Evolutionary conservation across 2,113 vertebrate genomes (phyloP).

Genomic region (Oxygymnocypris stewartii): DNA sequence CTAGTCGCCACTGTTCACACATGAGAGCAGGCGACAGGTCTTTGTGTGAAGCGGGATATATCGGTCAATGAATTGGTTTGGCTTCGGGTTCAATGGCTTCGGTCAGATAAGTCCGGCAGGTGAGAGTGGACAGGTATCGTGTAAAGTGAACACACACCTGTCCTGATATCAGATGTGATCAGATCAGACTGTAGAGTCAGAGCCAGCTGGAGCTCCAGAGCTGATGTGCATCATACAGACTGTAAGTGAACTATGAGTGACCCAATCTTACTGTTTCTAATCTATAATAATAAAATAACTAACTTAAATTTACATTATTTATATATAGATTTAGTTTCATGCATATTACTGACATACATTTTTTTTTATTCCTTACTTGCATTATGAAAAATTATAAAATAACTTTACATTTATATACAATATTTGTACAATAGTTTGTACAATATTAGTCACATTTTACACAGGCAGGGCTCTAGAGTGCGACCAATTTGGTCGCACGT

Average conservation of each 20-base stretch:
- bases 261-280: too few species aligned
- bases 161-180: conserved; percentile 18
- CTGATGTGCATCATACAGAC: conserved; percentile 51
- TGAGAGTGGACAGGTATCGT: neutral
- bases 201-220: conserved; percentile 74
- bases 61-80: conserved; percentile 75
- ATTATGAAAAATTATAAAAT: too few species aligned
- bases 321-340: too few species aligned
- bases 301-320: too few species aligned
- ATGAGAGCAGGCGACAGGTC: neutral
- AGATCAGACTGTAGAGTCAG: conserved; percentile 42
- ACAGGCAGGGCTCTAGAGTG: too few species aligned
- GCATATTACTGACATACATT: too few species aligned
- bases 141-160: conserved; percentile 63
- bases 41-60: neutral
- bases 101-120: conserved; percentile 67
- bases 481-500: too few species aligned
- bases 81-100: conserved; percentile 83
- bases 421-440: too few species aligned
- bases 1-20: neutral
- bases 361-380: too few species aligned
- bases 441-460: neutral
- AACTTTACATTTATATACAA: too few species aligned
- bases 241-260: conserved; percentile 51
- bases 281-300: too few species aligned